A percentile compares a stretch with the other conserved stretches of the same genome.
These are phyloP conservation scores for Ivindomyrus marchei DNA, from an alignment of 2,113 vertebrate genomes.

Conservation along the genomic window DNA sequence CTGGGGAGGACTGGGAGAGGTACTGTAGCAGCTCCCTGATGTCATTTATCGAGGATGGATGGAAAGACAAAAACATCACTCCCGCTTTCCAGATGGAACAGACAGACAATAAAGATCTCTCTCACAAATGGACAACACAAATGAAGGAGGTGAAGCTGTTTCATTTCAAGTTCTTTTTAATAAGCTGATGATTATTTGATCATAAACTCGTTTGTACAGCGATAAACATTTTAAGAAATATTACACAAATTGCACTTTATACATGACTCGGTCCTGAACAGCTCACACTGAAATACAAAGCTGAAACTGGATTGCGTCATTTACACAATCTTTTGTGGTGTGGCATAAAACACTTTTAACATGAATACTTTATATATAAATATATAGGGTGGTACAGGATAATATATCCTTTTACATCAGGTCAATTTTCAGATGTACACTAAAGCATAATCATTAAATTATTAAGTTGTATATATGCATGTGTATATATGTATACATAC, in stretches of 20 bases:
- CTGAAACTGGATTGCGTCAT: slow-evolving; percentile 41
- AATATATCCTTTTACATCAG: slow-evolving; percentile 61
- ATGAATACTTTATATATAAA: slow-evolving; percentile 42
- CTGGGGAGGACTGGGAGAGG: background rate
- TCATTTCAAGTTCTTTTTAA: slow-evolving; percentile 62
- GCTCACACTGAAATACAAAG: slow-evolving; percentile 41
- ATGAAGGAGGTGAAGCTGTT: background rate
- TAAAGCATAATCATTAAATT: slow-evolving; percentile 62
- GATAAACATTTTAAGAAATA: slow-evolving; percentile 56
- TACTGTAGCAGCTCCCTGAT: background rate
- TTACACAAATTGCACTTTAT: slow-evolving; percentile 60
- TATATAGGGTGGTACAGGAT: slow-evolving; percentile 49
- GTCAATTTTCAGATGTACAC: slow-evolving; percentile 56
- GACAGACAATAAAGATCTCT: background rate
- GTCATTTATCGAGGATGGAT: background rate
- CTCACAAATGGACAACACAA: background rate
- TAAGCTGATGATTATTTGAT: slow-evolving; percentile 54
- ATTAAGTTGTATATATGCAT: slow-evolving; percentile 41
- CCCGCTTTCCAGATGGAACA: background rate
- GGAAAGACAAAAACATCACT: background rate
- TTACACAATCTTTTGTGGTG: slow-evolving; percentile 39
- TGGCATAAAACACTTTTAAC: slow-evolving; percentile 45
- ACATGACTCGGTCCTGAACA: slow-evolving; percentile 41
- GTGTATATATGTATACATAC: slow-evolving; percentile 39
- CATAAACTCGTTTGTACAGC: slow-evolving; percentile 57